Percentiles rank a stretch among this genome's conserved stretches.
Conservation (phyloP, 2,797 vertebrate genomes). For the Sparus aurata region DNA sequence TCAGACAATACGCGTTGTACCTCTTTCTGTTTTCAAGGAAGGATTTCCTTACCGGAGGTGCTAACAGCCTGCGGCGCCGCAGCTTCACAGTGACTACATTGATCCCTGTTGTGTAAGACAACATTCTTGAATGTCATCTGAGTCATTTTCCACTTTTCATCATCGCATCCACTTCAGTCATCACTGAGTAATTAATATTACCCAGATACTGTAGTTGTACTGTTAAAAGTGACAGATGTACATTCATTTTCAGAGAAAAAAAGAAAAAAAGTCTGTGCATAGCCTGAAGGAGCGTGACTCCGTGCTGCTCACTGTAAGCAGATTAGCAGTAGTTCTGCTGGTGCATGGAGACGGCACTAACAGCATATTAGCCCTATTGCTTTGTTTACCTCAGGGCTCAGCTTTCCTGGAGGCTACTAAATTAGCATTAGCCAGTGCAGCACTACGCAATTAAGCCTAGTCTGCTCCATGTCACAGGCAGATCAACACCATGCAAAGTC, state of each 20-base stretch:
- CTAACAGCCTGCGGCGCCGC: background rate
- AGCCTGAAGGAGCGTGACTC: constrained; percentile 51
- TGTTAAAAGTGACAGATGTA: constrained; percentile 40
- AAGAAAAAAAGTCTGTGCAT: constrained; percentile 1
- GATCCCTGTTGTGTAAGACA: constrained; percentile 22
- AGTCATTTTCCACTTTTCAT: constrained; percentile 47
- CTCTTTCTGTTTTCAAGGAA: background rate
- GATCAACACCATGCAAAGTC: constrained; percentile 77
- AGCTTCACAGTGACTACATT: constrained; percentile 20
- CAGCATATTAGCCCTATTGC: constrained; percentile 66
- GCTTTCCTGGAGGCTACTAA: constrained; percentile 65
- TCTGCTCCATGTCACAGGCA: constrained; percentile 73
- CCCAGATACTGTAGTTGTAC: constrained; percentile 26
- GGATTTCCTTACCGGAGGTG: constrained; percentile 1
- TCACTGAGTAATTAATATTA: constrained; percentile 42
- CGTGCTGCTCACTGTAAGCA: constrained; percentile 45
- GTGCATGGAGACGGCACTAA: constrained; percentile 52
- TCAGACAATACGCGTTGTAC: background rate
- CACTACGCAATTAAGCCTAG: constrained; percentile 71
- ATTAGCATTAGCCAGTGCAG: constrained; percentile 71
- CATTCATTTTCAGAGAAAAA: constrained; percentile 33
- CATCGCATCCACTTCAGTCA: constrained; percentile 32
- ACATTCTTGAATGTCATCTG: constrained; percentile 33
- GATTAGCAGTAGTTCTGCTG: constrained; percentile 46
- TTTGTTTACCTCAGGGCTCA: constrained; percentile 72